Evolutionary conservation across 30 jellyfish, hydroid and myxozoan species (phyloP).

Genomic region (Turritopsis rubra): DNA sequence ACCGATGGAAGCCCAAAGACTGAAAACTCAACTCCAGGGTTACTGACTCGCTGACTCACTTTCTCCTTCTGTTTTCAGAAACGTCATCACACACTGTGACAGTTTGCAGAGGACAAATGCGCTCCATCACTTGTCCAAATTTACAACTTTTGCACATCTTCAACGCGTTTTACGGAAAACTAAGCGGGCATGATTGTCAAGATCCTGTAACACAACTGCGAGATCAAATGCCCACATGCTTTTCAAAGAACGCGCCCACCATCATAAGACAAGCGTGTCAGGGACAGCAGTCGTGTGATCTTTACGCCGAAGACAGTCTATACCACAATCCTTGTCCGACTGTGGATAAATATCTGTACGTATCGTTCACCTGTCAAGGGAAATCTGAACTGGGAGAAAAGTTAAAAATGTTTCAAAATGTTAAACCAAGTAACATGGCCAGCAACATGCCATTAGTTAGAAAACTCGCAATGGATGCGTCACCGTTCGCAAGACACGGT

Average conservation of each 20-base stretch:
- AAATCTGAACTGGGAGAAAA: constrained; percentile 53
- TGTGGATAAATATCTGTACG: constrained; percentile 72
- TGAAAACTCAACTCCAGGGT: no score
- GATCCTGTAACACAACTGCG: constrained; percentile 72
- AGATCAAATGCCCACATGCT: constrained; percentile 89
- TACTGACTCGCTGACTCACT: background rate
- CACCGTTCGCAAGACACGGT: constrained; percentile 9
- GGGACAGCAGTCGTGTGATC: constrained; percentile 97
- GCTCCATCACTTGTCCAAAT: constrained; percentile 80
- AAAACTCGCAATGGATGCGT: background rate
- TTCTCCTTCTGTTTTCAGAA: background rate
- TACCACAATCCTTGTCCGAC: constrained; percentile 93
- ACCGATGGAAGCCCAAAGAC: no score
- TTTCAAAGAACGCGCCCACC: constrained; percentile 69
- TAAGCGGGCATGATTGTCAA: constrained; percentile 97
- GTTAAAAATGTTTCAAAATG: constrained; percentile 44
- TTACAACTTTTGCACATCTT: constrained; percentile 65
- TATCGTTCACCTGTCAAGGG: constrained; percentile 94
- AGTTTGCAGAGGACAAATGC: constrained; percentile 83
- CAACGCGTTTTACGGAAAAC: constrained; percentile 95
- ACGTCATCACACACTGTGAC: constrained; percentile 38
- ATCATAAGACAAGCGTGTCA: constrained; percentile 80
- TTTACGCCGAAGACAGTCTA: constrained; percentile 84
- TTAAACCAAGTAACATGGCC: background rate
- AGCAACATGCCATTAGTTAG: background rate